phyloP scores from a whole-genome alignment of 2,888 invertebrate genomes.

The Girardia tigrina region DNA sequence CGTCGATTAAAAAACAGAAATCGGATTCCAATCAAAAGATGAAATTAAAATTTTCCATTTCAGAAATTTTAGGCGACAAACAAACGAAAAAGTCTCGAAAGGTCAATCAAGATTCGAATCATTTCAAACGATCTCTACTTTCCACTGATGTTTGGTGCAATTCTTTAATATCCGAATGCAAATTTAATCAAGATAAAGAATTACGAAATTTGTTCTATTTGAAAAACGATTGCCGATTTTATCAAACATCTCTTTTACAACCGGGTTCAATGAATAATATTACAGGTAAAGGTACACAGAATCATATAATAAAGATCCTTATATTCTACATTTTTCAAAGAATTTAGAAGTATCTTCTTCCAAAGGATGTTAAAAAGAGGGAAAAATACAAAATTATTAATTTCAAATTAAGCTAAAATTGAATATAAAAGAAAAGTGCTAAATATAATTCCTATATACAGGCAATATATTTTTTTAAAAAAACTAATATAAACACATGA shows the following conservation, averaged over 20 bases:
- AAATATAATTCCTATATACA: too few relatives aligned
- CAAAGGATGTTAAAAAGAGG: too few relatives aligned
- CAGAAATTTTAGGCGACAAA: not conserved
- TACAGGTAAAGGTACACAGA: too few relatives aligned
- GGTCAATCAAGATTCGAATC: not conserved
- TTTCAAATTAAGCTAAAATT: too few relatives aligned
- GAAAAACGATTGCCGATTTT: not conserved
- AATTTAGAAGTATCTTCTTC: too few relatives aligned
- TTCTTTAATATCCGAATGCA: not conserved
- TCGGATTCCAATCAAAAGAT: not conserved
- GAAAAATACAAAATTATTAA: too few relatives aligned
- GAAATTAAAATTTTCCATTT: slow-evolving; percentile 12
- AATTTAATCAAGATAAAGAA: not conserved
- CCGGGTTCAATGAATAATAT: not conserved
- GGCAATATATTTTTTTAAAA: too few relatives aligned
- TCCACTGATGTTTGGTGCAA: not conserved
- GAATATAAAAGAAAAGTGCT: too few relatives aligned
- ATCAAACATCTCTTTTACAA: not conserved
- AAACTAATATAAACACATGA: too few relatives aligned
- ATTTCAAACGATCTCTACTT: not conserved
- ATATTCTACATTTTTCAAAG: too few relatives aligned
- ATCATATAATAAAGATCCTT: too few relatives aligned
- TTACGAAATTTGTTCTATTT: not conserved
- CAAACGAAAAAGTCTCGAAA: not conserved
- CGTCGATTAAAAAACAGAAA: not conserved